Conservation (phyloP, 1,140 invertebrate species). For the Brachionus paranguensis region DNA sequence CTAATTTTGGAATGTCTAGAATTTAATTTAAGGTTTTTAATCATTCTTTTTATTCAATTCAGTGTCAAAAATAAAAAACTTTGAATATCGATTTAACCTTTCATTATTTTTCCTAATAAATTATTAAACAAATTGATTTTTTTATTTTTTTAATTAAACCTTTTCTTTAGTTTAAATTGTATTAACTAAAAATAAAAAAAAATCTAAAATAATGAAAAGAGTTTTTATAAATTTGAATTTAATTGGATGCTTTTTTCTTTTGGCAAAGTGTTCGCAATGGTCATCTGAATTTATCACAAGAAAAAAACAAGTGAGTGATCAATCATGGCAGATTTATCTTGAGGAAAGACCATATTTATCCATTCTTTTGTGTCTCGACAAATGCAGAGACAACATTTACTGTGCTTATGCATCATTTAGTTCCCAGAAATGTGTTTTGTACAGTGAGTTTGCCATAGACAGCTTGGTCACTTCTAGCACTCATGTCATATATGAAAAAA, state of each 20-base stretch:
- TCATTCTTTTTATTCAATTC: not conserved
- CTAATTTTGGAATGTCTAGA: not conserved
- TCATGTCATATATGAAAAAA: not conserved
- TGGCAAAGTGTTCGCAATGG: not conserved
- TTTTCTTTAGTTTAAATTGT: not conserved
- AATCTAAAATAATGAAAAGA: not conserved
- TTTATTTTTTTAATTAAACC: not conserved
- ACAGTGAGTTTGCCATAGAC: not conserved
- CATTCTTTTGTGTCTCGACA: not conserved
- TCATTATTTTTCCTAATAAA: not conserved
- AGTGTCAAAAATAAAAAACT: not conserved
- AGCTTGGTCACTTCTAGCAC: not conserved
- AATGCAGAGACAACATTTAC: not conserved
- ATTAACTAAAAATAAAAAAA: not conserved
- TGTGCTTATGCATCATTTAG: not conserved
- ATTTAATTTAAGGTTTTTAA: not conserved
- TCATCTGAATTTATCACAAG: not conserved
- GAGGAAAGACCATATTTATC: not conserved
- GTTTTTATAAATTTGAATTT: not conserved
- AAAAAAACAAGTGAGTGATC: not conserved
- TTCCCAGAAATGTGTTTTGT: not conserved
- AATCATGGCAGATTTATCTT: not conserved
- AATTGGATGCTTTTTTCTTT: not conserved
- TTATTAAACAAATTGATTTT: not conserved
- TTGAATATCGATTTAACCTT: not conserved